Evolutionary conservation across 2,888 invertebrate genomes (phyloP).

Genomic region (Aleiodes testaceus): DNA sequence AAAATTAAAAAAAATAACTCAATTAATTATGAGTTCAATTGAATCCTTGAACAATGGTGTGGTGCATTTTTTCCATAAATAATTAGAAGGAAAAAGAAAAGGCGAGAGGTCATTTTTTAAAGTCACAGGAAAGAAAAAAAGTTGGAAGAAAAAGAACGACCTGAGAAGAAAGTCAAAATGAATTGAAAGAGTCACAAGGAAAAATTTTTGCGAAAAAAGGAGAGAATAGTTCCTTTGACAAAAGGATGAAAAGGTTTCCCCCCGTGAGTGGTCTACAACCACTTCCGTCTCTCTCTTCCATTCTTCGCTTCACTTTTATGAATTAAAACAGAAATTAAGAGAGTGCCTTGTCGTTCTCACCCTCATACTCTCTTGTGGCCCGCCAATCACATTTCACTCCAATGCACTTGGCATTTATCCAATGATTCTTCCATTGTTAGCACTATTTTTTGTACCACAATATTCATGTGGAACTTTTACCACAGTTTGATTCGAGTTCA

Average conservation of each 20-base stretch:
- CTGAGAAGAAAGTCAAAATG: slow-evolving; percentile 30
- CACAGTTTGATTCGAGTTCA: neutral
- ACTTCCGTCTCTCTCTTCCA: slow-evolving; percentile 42
- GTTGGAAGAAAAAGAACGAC: neutral
- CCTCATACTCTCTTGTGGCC: slow-evolving; percentile 21
- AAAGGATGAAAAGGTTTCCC: slow-evolving; percentile 52
- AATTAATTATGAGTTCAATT: slow-evolving; percentile 3
- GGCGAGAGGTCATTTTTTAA: neutral
- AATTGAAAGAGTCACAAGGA: slow-evolving; percentile 38
- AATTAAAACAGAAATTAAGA: slow-evolving; percentile 51
- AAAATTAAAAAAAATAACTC: slow-evolving; percentile 9
- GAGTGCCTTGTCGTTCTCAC: slow-evolving; percentile 23
- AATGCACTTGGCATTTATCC: slow-evolving; percentile 31
- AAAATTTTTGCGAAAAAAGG: slow-evolving; percentile 33
- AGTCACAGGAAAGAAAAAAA: slow-evolving; percentile 27
- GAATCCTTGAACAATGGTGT: slow-evolving; percentile 19
- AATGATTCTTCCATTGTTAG: neutral
- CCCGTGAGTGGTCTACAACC: slow-evolving; percentile 42
- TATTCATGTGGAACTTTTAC: neutral
- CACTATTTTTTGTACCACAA: neutral
- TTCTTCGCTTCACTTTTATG: slow-evolving; percentile 45
- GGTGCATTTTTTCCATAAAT: neutral
- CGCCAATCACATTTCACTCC: slow-evolving; percentile 31
- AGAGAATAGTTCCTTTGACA: slow-evolving; percentile 45
- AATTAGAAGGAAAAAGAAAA: slow-evolving; percentile 17